phyloP scores from a whole-genome alignment of 2,797 vertebrate genomes.

The Melanotaenia pygmaea region DNA sequence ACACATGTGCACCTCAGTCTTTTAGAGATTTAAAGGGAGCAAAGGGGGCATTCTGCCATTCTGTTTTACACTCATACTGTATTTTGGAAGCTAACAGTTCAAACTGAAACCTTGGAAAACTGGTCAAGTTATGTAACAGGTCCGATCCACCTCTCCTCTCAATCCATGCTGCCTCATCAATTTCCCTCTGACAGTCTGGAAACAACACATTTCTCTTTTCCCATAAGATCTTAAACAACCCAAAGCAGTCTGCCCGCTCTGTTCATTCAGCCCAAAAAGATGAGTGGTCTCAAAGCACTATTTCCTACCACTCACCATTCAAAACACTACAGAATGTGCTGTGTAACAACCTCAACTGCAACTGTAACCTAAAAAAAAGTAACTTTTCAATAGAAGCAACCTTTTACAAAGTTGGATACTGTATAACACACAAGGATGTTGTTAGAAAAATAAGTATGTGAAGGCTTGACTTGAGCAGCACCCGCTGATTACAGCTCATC shows the following conservation, averaged over 20 bases:
- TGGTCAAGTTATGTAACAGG: constrained; percentile 77
- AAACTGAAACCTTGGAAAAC: constrained; percentile 75
- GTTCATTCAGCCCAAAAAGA: constrained; percentile 69
- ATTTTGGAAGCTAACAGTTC: constrained; percentile 47
- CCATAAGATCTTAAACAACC: constrained; percentile 75
- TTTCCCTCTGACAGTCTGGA: constrained; percentile 76
- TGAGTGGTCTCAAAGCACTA: constrained; percentile 61
- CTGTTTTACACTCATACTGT: constrained; percentile 2
- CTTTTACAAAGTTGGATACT: constrained; percentile 6
- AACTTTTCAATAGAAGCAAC: constrained; percentile 12
- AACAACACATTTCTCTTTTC: constrained; percentile 80
- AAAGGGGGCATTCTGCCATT: constrained; percentile 14
- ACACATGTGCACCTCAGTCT: not conserved
- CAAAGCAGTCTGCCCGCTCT: constrained; percentile 68
- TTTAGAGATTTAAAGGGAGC: not conserved
- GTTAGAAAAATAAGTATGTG: not conserved
- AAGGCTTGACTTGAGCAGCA: too few relatives aligned
- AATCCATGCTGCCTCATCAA: constrained; percentile 81
- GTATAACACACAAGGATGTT: constrained; percentile 5
- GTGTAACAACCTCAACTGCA: constrained; percentile 31
- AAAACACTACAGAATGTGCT: constrained; percentile 67
- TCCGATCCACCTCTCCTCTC: constrained; percentile 76
- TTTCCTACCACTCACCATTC: constrained; percentile 60
- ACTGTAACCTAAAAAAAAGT: constrained; percentile 29
- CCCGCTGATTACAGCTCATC: constrained; percentile 44